Evolutionary conservation across 2,797 vertebrate species (phyloP).

Genomic region (Myiotriccus ornatus): DNA sequence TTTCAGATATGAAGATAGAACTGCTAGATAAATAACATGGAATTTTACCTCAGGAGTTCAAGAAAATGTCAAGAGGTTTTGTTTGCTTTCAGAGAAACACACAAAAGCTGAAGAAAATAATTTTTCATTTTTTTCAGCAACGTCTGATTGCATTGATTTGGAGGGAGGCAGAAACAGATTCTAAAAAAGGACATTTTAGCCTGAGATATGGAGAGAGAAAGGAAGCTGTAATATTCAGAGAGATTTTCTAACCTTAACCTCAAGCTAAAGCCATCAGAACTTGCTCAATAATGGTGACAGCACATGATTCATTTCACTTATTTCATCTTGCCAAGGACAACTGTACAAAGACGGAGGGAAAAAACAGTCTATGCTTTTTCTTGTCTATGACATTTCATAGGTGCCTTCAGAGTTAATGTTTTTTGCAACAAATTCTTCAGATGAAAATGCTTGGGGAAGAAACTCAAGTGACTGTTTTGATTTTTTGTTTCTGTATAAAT

Average conservation of each 20-base stretch:
- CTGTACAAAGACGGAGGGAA: neutral
- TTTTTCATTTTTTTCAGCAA: neutral
- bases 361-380: neutral
- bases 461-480: neutral
- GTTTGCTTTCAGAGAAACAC: neutral
- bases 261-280: slow-evolving; percentile 29
- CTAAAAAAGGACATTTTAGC: neutral
- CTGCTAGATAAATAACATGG: neutral
- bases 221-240: neutral
- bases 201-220: neutral
- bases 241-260: slow-evolving; percentile 51
- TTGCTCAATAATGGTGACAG: slow-evolving; percentile 31
- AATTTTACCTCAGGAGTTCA: neutral
- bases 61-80: neutral
- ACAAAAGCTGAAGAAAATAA: neutral
- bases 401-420: neutral
- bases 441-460: neutral
- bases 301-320: slow-evolving; percentile 50
- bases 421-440: neutral
- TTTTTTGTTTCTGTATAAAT: neutral
- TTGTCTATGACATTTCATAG: neutral
- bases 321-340: slow-evolving; percentile 38
- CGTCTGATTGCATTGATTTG: neutral
- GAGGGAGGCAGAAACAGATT: neutral
- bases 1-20: neutral